A percentile compares a stretch with the other conserved stretches of the same genome.
Evolutionary conservation across 2,113 vertebrate species (phyloP).

Genomic region (Eubucco bourcierii): DNA sequence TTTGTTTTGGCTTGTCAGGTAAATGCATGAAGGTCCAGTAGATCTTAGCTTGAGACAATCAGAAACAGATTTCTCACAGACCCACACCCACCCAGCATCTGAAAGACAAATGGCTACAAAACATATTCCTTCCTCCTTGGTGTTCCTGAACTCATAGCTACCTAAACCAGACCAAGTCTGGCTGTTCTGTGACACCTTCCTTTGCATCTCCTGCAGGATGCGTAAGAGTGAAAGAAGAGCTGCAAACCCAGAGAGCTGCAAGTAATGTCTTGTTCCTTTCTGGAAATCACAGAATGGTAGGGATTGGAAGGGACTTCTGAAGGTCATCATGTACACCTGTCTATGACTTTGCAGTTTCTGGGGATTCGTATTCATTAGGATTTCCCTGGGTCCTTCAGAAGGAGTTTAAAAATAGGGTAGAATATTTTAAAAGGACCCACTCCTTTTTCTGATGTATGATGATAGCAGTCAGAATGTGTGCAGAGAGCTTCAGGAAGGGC

Average conservation of each 20-base stretch:
- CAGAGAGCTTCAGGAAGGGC: background rate
- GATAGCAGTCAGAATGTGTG: background rate
- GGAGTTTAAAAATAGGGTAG: background rate
- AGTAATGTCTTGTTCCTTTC: background rate
- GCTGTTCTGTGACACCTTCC: background rate
- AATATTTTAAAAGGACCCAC: background rate
- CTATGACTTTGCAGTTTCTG: background rate
- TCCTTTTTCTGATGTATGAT: background rate
- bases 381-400: background rate
- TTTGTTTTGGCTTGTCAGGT: background rate
- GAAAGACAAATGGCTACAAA: background rate
- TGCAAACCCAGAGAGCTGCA: background rate
- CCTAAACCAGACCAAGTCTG: background rate
- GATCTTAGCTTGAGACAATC: background rate
- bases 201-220: background rate
- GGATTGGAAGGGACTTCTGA: too few species aligned
- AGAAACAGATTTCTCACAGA: background rate
- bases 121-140: background rate
- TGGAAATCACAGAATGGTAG: background rate
- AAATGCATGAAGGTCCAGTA: background rate
- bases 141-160: background rate
- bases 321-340: background rate
- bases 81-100: background rate
- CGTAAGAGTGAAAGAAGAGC: background rate
- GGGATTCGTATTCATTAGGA: background rate